Evolutionary conservation across 2,797 vertebrate genomes (phyloP), one percentile per base, ranked within the genome.

Genomic region (Cephalopachus bancanus): DNA sequence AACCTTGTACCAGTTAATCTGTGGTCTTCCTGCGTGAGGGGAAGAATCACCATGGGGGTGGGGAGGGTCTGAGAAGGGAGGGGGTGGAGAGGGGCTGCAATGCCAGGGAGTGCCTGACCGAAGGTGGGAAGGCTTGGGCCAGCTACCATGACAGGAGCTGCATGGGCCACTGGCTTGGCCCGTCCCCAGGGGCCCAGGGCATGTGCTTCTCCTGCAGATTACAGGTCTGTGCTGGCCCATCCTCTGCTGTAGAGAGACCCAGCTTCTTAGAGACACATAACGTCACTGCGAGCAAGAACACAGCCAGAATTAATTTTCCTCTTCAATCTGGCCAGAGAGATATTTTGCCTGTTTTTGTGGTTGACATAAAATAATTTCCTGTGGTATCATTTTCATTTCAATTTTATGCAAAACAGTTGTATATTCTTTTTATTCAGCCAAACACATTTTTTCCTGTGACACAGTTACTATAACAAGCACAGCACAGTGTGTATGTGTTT

Each of bases 341-440:
- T 12, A 71, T 75, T 97, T 97, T 97, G 51, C 33, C 64, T 97
- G 28, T 97, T 97, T 94, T 95, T 87, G 20, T 96, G 75, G 94
- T 88, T 97, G 98, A 97, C 94, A 96, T 97, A 76, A 97, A 97
- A 51, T 96, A 95, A 96, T 96, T 97, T 98, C 93, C 84, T 97
- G 83, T 97, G 80, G 95, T 98, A 97, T 95, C 22, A 10, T 84
- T 83, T 17, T 85, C 96, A 6, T 90, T 96, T 93, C 94, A 93
- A 86, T 92, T 72, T 94, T 85, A 83, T 95, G 55, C 87, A 90
- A 83, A 96, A 93, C 95, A 95, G 51, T 83, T 64, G 4, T 95
- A 83, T 97, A 91, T 96, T 97, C 84, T 96, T 74, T 90, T 95
- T 87, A 97, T 97, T 98, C 93, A 80, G 92, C 91, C 33, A 69